Percentiles rank a stretch among this genome's conserved stretches.
Evolutionary conservation across 2,888 invertebrate genomes (phyloP).

Genomic region (Spicauda simplicius): DNA sequence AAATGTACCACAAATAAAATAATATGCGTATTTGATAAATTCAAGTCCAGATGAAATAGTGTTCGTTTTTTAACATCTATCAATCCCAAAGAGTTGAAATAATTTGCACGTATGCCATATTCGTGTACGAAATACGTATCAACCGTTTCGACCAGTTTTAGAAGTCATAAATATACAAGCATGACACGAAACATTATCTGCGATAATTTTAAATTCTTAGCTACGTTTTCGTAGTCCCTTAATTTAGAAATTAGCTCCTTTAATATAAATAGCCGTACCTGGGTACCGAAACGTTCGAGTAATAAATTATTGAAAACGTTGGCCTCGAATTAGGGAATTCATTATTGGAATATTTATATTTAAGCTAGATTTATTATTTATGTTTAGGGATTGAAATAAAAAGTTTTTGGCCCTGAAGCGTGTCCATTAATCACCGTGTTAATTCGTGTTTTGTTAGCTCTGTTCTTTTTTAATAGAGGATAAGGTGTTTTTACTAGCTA

Average conservation of each 20-base stretch:
- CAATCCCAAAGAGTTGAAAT: too few relatives aligned
- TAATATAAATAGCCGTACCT: conserved; percentile 10
- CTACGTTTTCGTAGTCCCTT: background rate
- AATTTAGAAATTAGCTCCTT: conserved; percentile 11
- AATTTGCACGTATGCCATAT: too few relatives aligned
- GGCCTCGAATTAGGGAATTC: conserved; percentile 17
- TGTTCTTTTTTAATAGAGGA: background rate
- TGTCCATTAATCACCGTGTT: conserved; percentile 20
- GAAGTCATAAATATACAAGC: too few relatives aligned
- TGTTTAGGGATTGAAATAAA: conserved; percentile 19
- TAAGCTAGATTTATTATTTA: conserved; percentile 28
- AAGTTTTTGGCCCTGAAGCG: conserved; percentile 9
- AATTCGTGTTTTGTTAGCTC: background rate
- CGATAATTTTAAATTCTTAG: background rate
- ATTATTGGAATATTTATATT: conserved; percentile 30
- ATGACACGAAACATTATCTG: background rate
- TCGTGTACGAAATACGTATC: too few relatives aligned
- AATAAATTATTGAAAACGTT: conserved; percentile 30
- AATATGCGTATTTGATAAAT: too few relatives aligned
- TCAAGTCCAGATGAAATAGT: too few relatives aligned
- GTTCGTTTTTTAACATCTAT: too few relatives aligned
- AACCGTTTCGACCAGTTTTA: too few relatives aligned
- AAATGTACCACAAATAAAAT: too few relatives aligned
- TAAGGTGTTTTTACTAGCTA: conserved; percentile 14
- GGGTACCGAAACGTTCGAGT: conserved; percentile 20